Base-by-base conservation (phyloP, 2,888 invertebrate species). In the Tachina lurida region DNA sequence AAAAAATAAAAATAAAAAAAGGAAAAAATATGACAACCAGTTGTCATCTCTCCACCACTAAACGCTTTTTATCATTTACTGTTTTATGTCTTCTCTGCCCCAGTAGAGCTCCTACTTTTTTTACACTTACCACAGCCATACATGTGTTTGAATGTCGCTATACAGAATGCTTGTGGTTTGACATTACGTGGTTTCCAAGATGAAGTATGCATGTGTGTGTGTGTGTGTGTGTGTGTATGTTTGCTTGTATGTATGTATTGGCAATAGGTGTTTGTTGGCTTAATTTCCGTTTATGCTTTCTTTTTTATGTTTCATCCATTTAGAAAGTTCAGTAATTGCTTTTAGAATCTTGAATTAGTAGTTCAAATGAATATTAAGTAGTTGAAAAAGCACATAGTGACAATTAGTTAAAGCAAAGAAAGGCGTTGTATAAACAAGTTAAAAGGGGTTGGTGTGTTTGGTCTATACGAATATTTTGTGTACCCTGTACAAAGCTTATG, bases 291-390 rank as follows among this genome's bases (percentile, higher is more conserved):
- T n/a, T 65, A 45, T 15, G 3, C 17, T 2, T 43, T 43, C 31
- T 58, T 43, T 62, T 41, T 39, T 17, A 52, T 52, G 17, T 5
- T 54, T 39, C 58, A 67, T 49, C 31, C 56, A 73, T 39, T 73
- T 65, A 68, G 68, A 75, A 76, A 70, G 13, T 76, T 76, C 41
- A 63, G 70, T 82, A 76, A 82, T 82, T 82, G 82, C 82, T 76
- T 76, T 76, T 68, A 41, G 76, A 76, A 71, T 76, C 63, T 70
- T 63, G 63, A 82, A 82, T 76, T 70, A 62, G 47, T 63, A 63
- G 60, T 47, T 73, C 56, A 65, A 80, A 76, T 9, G 68, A 54
- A 76, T 22, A 75, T 56, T 41, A 56, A 49, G n/a, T 13, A 56
- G 65, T n/a, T 67, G 52, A 65, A 65, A 78, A 43, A 49, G 15